These are phyloP conservation scores for Artemia sinica DNA, from an alignment of 2,888 invertebrate genomes.

Conservation along the genomic window DNA sequence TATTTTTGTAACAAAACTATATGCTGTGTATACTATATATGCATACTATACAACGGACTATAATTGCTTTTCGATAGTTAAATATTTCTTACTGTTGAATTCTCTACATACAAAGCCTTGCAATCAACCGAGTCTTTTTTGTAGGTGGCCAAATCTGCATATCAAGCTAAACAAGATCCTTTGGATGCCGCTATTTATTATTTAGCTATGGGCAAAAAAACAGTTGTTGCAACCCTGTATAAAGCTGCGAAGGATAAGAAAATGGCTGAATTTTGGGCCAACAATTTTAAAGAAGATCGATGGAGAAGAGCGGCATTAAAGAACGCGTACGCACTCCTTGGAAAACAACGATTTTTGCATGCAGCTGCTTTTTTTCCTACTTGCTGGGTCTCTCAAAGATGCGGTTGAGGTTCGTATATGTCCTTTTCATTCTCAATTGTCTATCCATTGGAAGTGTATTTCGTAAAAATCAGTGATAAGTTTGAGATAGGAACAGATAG, in stretches of 20 bases:
- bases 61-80: too few relatives aligned
- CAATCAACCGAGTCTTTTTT: conserved; percentile 22
- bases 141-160: conserved; percentile 72
- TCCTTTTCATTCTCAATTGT: conserved; percentile 4
- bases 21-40: too few relatives aligned
- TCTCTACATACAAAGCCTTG: too few relatives aligned
- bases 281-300: conserved; percentile 78
- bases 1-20: too few relatives aligned
- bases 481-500: too few relatives aligned
- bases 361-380: conserved; percentile 95
- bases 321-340: conserved; percentile 89
- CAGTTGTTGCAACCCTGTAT: conserved; percentile 85
- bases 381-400: conserved; percentile 83
- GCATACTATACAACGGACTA: too few relatives aligned
- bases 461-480: too few relatives aligned
- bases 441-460: not conserved
- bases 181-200: conserved; percentile 94
- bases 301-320: conserved; percentile 96
- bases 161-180: conserved; percentile 78
- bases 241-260: conserved; percentile 67
- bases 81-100: too few relatives aligned
- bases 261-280: conserved; percentile 86
- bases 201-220: conserved; percentile 94
- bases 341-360: conserved; percentile 88
- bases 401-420: conserved; percentile 62